Base-by-base conservation (phyloP, 2,113 vertebrate species). In the Abramis brama region DNA sequence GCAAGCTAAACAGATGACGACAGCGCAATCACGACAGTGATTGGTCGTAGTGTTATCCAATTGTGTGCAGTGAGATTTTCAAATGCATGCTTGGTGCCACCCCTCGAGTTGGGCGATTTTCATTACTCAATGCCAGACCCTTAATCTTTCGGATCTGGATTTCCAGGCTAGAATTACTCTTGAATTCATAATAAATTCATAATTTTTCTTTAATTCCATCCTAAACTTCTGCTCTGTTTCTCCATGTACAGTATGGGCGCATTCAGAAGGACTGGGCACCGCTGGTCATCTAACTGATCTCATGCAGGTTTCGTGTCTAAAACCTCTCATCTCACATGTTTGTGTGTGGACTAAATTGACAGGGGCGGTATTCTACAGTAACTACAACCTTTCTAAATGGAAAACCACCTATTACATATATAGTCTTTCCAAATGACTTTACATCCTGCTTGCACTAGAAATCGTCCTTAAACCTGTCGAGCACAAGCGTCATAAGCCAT, bases 181-280 rank as follows among this genome's bases (percentile, higher is more conserved):
- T 71, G 36, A 71, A 71, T 43, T 39, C 36, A 2, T 71, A 23
- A 1, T 12, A n/a, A 7, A 6, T 7, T 21, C 55, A 57, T 55
- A 23, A 3, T 0, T 50, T 60, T 36, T 6, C 27, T 9, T 27
- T 7, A 68, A 0, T 78, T 6, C 7, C 52, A n/a, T 3, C 33
- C 1, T 55, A 12, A 79, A 15, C 19, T 79, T 30, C 83, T 66
- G 5, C 39, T 30, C 39, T 30, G 55, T 43, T 73, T 13, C 57
- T 76, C 39, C 21, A 57, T 68, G 5, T 15, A 0, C 94, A 98
- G 97, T 97, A 97, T 0, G 97, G 96, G 89, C 89, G 91, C 0
- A 91, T n/a, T 12, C 27, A 33, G 0, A 96, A 95, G 5, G 93
- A 97, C 11, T 98, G 97, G 97, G 94, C 93, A 0, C 90, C 95